Percentiles rank a stretch among this genome's conserved stretches.
phyloP scores from a whole-genome alignment of 2,888 invertebrate species.

The Drosophila nigricruria region DNA sequence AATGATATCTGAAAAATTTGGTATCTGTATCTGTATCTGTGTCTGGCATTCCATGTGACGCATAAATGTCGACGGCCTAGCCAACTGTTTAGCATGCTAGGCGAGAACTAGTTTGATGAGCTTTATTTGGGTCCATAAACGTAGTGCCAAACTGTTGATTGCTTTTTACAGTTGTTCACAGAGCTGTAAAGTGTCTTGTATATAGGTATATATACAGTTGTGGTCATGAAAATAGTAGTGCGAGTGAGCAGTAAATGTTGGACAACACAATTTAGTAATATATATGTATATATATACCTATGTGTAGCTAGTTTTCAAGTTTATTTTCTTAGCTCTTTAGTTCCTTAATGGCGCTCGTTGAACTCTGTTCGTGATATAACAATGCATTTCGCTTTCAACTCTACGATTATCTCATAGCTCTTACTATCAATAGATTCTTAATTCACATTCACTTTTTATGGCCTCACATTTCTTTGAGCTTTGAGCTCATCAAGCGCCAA shows the following conservation, averaged over 20 bases:
- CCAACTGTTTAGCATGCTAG: conserved; percentile 57
- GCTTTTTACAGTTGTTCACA: conserved; percentile 18
- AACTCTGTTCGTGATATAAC: neutral
- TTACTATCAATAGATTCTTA: conserved; percentile 32
- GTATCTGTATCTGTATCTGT: conserved; percentile 1
- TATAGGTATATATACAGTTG: neutral
- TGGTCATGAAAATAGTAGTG: too few species aligned
- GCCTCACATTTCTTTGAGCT: conserved; percentile 29
- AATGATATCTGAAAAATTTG: conserved; percentile 12
- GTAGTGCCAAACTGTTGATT: conserved; percentile 32
- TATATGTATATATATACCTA: neutral
- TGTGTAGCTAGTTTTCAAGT: too few species aligned
- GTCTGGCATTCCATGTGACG: conserved; percentile 27
- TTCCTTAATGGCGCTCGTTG: neutral
- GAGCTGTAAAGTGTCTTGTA: neutral
- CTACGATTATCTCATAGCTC: conserved; percentile 24
- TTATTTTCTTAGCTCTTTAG: conserved; percentile 1
- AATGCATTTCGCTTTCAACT: conserved; percentile 26
- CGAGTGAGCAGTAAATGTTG: neutral
- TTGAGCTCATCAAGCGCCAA: conserved; percentile 11
- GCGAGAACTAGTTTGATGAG: conserved; percentile 37
- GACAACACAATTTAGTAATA: neutral
- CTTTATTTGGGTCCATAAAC: conserved; percentile 39
- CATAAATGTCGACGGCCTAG: conserved; percentile 43
- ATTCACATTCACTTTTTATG: conserved; percentile 39